A percentile compares a stretch with the other conserved stretches of the same genome.
Evolutionary conservation across 2,113 vertebrate species (phyloP).

Genomic region (Monopterus albus): DNA sequence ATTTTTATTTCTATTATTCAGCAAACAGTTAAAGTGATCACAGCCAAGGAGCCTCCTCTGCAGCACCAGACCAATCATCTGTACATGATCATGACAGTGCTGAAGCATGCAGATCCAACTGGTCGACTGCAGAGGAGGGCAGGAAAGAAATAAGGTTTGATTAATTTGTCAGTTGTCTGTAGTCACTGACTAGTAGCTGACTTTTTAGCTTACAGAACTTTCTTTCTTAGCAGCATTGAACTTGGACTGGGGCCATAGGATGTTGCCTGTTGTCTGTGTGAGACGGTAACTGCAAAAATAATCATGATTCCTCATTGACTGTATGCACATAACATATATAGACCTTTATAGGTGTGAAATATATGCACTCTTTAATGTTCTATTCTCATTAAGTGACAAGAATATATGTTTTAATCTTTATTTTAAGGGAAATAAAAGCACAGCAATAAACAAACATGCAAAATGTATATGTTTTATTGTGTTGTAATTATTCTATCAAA

Average conservation of each 20-base stretch:
- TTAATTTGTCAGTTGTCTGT: too few relatives aligned
- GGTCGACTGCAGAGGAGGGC: constrained; percentile 73
- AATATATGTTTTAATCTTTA: not conserved
- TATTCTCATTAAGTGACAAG: not conserved
- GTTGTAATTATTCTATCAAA: not conserved
- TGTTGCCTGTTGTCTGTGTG: not conserved
- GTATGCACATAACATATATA: not conserved
- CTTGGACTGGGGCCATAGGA: not conserved
- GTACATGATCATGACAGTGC: constrained; percentile 79
- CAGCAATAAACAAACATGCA: not conserved
- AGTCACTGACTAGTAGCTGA: not conserved
- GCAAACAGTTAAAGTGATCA: constrained; percentile 82
- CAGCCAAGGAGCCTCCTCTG: constrained; percentile 77
- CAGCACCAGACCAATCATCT: constrained; percentile 85
- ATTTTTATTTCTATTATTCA: constrained; percentile 46
- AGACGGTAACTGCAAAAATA: not conserved
- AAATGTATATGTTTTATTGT: not conserved
- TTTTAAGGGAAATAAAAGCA: not conserved
- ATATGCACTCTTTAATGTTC: not conserved
- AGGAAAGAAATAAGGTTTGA: constrained; percentile 31
- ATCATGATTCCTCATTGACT: not conserved
- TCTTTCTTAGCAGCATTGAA: not conserved
- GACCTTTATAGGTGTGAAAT: not conserved
- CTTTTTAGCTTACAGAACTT: not conserved
- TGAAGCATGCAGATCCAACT: constrained; percentile 82